A percentile compares a stretch with the other conserved stretches of the same genome.
These are phyloP conservation scores for Zosterops lateralis DNA, from an alignment of 2,113 vertebrate genomes.

Conservation along the genomic window DNA sequence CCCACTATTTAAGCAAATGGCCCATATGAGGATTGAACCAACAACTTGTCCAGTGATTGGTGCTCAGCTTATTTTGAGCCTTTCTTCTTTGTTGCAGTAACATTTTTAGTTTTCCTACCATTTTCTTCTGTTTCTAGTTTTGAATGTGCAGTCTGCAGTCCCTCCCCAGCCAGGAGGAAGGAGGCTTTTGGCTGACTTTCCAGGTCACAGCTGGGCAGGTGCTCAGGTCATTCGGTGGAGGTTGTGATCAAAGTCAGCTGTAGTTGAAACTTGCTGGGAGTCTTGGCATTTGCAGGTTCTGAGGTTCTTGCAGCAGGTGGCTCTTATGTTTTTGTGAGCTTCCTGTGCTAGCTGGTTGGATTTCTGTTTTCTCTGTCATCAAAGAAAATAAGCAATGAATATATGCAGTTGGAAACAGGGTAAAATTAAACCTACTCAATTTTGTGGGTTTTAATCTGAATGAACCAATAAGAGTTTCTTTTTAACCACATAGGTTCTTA, in stretches of 20 bases:
- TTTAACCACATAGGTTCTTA: not conserved
- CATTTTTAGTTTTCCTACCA: not conserved
- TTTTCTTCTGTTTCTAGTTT: not conserved
- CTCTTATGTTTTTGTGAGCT: not conserved
- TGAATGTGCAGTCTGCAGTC: not conserved
- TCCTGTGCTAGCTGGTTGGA: not conserved
- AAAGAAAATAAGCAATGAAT: not conserved
- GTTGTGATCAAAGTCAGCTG: not conserved
- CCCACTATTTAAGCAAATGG: not conserved
- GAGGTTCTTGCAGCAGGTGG: not conserved
- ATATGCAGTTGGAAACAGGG: not conserved
- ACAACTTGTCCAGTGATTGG: not conserved
- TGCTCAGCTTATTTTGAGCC: not conserved
- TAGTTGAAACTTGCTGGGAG: not conserved
- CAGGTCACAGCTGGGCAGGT: not conserved
- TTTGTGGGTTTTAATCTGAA: not conserved
- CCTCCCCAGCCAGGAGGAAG: not conserved
- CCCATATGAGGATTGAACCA: rapidly evolving
- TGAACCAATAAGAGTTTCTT: not conserved
- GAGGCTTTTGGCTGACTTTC: not conserved
- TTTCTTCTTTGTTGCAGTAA: not conserved
- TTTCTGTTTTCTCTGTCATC: not conserved
- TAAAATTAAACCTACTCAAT: not conserved
- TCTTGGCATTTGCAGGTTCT: not conserved
- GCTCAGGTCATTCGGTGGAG: not conserved